Base-by-base conservation (phyloP, 2,797 vertebrate genomes). In the Pseudomugil gertrudae region DNA sequence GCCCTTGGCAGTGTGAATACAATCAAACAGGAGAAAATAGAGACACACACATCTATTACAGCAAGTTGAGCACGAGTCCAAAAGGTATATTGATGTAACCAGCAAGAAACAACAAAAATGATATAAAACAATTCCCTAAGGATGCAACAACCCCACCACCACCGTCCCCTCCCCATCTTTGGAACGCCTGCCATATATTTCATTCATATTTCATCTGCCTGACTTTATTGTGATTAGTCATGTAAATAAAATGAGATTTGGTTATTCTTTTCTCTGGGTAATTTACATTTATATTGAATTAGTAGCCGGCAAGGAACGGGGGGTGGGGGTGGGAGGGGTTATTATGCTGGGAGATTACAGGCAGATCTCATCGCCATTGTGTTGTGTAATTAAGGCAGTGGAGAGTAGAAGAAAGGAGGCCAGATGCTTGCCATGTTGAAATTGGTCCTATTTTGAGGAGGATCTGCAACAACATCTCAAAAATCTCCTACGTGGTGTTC, bases 201-300 rank as follows among this genome's bases (percentile, higher is more conserved):
- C 83, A 88, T 90, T 91, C 88, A 92, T 93, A 90, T 93, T 94
- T 94, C 90, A 92, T 90, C 88, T 71, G 81, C 77, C 86, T 79
- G 82, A 83, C 83, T 90, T 91, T 87, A 92, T 93, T 92, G 89
- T 92, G 93, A 94, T 94, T 93, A 93, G 92, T 92, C 91, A 90
- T 93, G 93, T 93, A 94, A 94, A 94, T 93, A 94, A 93, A 94
- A 92, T 90, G 87, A 92, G 92, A 92, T 93, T 93, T 92, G 87
- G 88, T 92, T 92, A 89, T 93, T 93, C 90, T 91, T 90, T 89
- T 89, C 82, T 89, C 86, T 65, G 78, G 90, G 90, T 92, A 88
- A 95, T 95, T 93, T 94, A 94, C 93, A 94, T 94, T 94, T 95
- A 93, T 94, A 94, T 93, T 94, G 92, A 95, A 94, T 94, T 94